Evolutionary conservation across 2,888 invertebrate genomes (phyloP).

Genomic region (Pandemis corylana): DNA sequence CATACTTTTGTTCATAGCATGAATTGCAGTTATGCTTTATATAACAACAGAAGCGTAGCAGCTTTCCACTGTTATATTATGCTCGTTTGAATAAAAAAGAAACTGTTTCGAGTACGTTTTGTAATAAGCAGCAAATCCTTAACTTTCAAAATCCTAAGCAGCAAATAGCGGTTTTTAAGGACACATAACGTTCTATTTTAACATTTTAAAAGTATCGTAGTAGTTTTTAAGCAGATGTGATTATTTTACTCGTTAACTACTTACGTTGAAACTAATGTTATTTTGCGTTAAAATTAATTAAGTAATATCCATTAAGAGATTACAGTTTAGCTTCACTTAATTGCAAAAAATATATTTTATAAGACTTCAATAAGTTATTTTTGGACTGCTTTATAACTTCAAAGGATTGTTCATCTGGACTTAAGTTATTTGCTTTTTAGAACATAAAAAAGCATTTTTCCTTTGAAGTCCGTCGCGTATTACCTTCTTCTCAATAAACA

Average conservation of each 20-base stretch:
- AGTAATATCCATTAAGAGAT: background rate
- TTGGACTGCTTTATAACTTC: background rate
- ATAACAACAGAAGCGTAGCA: slow-evolving; percentile 77
- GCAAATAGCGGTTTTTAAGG: background rate
- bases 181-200: background rate
- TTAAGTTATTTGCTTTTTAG: background rate
- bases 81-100: slow-evolving; percentile 61
- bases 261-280: background rate
- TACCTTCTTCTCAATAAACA: background rate
- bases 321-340: background rate
- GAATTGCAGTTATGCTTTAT: slow-evolving; percentile 81
- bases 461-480: slow-evolving; percentile 9
- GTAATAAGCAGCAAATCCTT: slow-evolving; percentile 58
- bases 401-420: background rate
- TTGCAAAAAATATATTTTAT: background rate
- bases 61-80: slow-evolving; percentile 68
- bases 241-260: background rate
- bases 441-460: background rate
- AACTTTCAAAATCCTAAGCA: slow-evolving; percentile 53
- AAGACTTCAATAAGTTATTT: background rate
- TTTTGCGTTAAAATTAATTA: slow-evolving; percentile 1
- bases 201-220: background rate
- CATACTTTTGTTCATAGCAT: slow-evolving; percentile 73
- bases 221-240: background rate
- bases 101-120: slow-evolving; percentile 53